These are phyloP conservation scores for Sciurus vulgaris DNA, from an alignment of 2,797 vertebrate species.

Conservation along the genomic window DNA sequence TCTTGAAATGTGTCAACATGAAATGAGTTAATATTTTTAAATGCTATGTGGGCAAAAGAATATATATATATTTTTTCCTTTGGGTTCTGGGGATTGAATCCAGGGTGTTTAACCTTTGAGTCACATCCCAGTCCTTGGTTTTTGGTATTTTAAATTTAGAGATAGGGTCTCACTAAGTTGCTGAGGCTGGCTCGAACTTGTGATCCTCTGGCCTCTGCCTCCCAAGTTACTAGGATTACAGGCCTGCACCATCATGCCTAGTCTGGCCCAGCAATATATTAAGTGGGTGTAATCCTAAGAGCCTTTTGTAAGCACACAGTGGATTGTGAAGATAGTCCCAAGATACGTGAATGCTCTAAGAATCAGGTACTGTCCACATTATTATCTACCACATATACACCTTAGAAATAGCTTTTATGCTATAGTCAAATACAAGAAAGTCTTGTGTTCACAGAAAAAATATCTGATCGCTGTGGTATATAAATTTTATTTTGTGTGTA, in stretches of 20 bases:
- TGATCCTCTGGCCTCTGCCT: neutral
- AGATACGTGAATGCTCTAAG: neutral
- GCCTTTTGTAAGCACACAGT: too few relatives aligned
- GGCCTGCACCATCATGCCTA: neutral
- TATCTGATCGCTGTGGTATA: neutral
- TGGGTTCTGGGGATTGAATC: too few relatives aligned
- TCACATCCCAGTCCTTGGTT: neutral
- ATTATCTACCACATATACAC: neutral
- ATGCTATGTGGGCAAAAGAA: neutral
- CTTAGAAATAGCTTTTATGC: neutral
- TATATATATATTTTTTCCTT: too few relatives aligned
- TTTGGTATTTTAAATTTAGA: neutral
- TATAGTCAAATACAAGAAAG: neutral
- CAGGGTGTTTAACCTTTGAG: neutral
- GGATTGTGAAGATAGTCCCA: neutral
- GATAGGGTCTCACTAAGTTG: neutral
- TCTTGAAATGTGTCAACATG: neutral
- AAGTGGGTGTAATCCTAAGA: too few relatives aligned
- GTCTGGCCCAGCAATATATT: too few relatives aligned
- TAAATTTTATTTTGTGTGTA: neutral
- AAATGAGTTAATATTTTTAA: neutral
- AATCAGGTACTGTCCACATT: neutral
- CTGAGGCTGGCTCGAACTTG: neutral
- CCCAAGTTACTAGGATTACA: neutral
- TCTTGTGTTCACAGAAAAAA: neutral